Evolutionary conservation across 1,140 invertebrate species (phyloP).

Genomic region (Periplaneta americana): DNA sequence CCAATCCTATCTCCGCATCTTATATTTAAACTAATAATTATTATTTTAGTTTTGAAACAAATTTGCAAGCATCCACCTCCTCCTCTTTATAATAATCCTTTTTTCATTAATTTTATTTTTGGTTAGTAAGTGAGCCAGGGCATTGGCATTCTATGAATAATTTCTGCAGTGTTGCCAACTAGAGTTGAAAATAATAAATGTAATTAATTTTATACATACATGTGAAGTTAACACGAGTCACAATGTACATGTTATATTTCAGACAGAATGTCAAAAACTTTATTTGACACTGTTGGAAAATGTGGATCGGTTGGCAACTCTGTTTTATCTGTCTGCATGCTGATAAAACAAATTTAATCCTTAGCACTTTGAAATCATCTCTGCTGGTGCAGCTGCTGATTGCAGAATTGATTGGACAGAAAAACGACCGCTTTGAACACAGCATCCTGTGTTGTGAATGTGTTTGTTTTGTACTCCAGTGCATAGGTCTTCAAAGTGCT

Average conservation of each 20-base stretch:
- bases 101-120: slow-evolving; percentile 12
- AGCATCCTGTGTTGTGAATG: neutral
- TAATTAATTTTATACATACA: no score
- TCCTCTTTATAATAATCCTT: slow-evolving; percentile 1
- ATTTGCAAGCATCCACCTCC: neutral
- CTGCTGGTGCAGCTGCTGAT: neutral
- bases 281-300: neutral
- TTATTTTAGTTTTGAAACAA: neutral
- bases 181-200: neutral
- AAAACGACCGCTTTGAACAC: neutral
- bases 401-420: neutral
- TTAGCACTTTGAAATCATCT: neutral
- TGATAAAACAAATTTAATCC: neutral
- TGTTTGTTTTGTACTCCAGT: neutral
- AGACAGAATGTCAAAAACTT: slow-evolving; percentile 35
- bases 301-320: neutral
- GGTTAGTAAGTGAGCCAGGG: slow-evolving; percentile 59
- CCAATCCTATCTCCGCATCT: neutral
- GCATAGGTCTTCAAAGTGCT: neutral
- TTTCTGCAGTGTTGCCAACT: slow-evolving; percentile 13
- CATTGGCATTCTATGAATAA: slow-evolving; percentile 61
- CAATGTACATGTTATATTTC: slow-evolving; percentile 17
- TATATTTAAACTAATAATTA: neutral
- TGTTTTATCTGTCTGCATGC: slow-evolving; percentile 1
- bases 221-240: neutral